Conservation (phyloP, 2,113 vertebrate species). For the Ptychochromis oligacanthus region DNA sequence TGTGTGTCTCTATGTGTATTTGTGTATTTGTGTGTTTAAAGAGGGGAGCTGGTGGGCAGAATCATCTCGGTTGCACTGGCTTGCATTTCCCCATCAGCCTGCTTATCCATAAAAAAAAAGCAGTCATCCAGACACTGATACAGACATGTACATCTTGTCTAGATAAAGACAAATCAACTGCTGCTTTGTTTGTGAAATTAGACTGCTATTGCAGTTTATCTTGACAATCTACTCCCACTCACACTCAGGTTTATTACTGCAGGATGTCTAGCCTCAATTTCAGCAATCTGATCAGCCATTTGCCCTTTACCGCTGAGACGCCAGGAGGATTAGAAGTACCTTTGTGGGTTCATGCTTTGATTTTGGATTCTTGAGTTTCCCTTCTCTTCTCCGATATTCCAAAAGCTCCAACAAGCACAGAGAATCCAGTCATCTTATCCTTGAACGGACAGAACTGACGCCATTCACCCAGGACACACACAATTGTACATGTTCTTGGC, state of each 20-base stretch:
- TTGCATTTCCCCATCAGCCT: conserved; percentile 17
- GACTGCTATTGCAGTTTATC: conserved; percentile 37
- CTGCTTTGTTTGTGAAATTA: conserved; percentile 45
- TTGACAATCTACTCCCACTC: conserved; percentile 43
- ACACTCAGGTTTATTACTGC: conserved; percentile 58
- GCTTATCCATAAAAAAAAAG: conserved; percentile 17
- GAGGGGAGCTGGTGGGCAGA: background rate
- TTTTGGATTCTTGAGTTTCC: conserved; percentile 60
- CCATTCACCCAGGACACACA: conserved; percentile 40
- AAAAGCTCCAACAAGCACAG: conserved; percentile 33
- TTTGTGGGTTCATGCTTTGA: conserved; percentile 53
- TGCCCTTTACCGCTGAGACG: conserved; percentile 65
- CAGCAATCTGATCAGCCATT: conserved; percentile 71
- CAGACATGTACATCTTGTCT: background rate
- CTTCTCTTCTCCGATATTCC: conserved; percentile 10
- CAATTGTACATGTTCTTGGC: conserved; percentile 12
- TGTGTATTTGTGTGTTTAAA: background rate
- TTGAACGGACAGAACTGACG: conserved; percentile 12
- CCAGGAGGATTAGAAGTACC: conserved; percentile 64
- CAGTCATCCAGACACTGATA: conserved; percentile 18
- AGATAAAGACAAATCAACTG: conserved; percentile 48
- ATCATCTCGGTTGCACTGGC: conserved; percentile 24
- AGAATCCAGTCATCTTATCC: conserved; percentile 40
- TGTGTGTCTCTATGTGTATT: conserved; percentile 14
- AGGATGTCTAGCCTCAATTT: conserved; percentile 54